Base-by-base conservation (phyloP, 1,140 invertebrate genomes). In the Lasaia peninsularis region DNA sequence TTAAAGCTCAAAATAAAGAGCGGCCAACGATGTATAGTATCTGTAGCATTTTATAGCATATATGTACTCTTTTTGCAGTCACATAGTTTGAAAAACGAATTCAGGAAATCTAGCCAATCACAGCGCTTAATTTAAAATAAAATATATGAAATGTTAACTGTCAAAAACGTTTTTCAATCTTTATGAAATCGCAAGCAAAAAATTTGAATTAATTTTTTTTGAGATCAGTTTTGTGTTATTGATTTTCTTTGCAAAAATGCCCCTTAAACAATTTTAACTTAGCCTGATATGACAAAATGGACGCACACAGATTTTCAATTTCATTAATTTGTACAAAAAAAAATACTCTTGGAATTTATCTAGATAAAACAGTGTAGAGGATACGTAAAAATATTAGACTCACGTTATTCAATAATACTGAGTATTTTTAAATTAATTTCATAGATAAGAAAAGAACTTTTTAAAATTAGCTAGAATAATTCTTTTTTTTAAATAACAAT, bases 301-400 rank as follows among this genome's bases (percentile, higher is more conserved):
- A 55, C 53, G 52, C 24, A 55, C 34, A 55, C 34, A 28, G 24
- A 55, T 32, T 35, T 18, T 35, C 52, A 35, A 53, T 44, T 62
- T 37, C 48, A 66, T 60, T 60, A 63, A 66, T 66, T 66, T 62
- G 60, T 66, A 67, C 60, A 67, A 40, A 66, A 67, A 40, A 66
- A 66, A 59, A 66, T 66, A 66, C 60, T 66, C 34, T 40, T 40
- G 34, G 40, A 21, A 16, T 18, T 44, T 18, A 40, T 18, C 37
- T 44, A 44, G 18, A 40, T 16, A 40, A 44, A 40, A 18, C 14
- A 40, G 10, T 20, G 9, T 10, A 20, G 16, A 18, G 16, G 18
- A 44, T 44, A 44, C 40, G 11, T 18, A 44, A 44, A 44, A 44
- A 18, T 20, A 44, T 0, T 44, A 44, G 14, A 44, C 16, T 44